phyloP scores from a whole-genome alignment of 1,140 invertebrate genomes.

The Heliothis virescens region DNA sequence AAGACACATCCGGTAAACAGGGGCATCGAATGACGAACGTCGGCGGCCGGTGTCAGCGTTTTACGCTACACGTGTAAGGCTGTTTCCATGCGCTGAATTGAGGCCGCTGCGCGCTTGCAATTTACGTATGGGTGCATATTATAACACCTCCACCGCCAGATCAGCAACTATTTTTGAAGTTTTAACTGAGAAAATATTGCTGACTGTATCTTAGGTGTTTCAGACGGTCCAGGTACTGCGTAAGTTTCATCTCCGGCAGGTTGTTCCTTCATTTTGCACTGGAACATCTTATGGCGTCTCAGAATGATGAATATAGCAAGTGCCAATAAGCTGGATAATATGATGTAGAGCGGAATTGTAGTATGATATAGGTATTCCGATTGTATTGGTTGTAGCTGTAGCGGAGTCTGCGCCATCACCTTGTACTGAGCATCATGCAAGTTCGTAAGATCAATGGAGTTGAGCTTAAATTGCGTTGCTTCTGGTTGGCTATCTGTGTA shows the following conservation, averaged over 20 bases:
- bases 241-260: background rate
- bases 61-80: background rate
- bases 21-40: too few species aligned
- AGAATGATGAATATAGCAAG: background rate
- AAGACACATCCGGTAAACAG: too few species aligned
- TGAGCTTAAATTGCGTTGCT: background rate
- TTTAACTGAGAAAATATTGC: slow-evolving; percentile 32
- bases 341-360: slow-evolving; percentile 18
- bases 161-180: slow-evolving; percentile 34
- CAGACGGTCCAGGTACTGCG: slow-evolving; percentile 3
- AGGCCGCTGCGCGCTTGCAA: background rate
- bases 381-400: slow-evolving; percentile 16
- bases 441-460: background rate
- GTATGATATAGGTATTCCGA: slow-evolving; percentile 5
- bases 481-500: background rate
- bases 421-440: background rate
- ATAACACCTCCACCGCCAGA: slow-evolving; percentile 36
- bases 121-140: background rate
- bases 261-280: background rate
- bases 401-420: background rate
- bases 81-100: background rate
- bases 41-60: background rate
- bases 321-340: background rate
- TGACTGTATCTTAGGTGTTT: slow-evolving; percentile 26
- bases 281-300: slow-evolving; percentile 1